Evolutionary conservation across 1,140 invertebrate species (phyloP).

Genomic region (Lepidurus apus): DNA sequence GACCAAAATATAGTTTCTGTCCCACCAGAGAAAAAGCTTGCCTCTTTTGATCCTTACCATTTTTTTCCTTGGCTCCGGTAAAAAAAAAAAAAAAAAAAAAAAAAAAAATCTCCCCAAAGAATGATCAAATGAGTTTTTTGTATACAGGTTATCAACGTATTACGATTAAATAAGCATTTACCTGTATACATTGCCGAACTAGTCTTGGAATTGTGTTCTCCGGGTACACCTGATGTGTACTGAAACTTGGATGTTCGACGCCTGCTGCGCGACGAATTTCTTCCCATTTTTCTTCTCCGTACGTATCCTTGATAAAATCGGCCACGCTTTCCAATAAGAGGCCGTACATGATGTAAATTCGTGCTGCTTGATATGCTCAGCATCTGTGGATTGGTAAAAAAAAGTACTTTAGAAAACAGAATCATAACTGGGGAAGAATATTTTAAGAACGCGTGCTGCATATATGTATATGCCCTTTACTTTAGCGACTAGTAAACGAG

Average conservation of each 20-base stretch:
- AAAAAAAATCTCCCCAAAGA: neutral
- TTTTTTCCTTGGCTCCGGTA: neutral
- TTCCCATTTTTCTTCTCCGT: constrained; percentile 89
- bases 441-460: too few relatives aligned
- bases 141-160: neutral
- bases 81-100: neutral
- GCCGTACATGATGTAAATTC: constrained; percentile 71
- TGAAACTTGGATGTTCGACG: constrained; percentile 79
- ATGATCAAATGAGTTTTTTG: neutral
- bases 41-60: neutral
- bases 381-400: neutral
- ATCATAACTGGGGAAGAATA: neutral
- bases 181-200: constrained; percentile 44
- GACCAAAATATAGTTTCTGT: too few relatives aligned
- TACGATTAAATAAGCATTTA: neutral
- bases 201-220: constrained; percentile 79
- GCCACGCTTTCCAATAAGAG: constrained; percentile 85
- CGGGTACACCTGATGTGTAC: constrained; percentile 86
- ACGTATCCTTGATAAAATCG: constrained; percentile 79
- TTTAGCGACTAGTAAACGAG: too few relatives aligned
- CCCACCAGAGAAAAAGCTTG: too few relatives aligned
- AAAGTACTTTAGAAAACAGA: neutral
- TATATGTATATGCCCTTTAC: too few relatives aligned
- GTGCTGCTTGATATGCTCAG: neutral
- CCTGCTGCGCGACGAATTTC: constrained; percentile 71